A percentile compares a stretch with the other conserved stretches of the same genome.
These are phyloP conservation scores for Tyrophagus putrescentiae DNA, from an alignment of 1,140 invertebrate genomes.

Conservation along the genomic window DNA sequence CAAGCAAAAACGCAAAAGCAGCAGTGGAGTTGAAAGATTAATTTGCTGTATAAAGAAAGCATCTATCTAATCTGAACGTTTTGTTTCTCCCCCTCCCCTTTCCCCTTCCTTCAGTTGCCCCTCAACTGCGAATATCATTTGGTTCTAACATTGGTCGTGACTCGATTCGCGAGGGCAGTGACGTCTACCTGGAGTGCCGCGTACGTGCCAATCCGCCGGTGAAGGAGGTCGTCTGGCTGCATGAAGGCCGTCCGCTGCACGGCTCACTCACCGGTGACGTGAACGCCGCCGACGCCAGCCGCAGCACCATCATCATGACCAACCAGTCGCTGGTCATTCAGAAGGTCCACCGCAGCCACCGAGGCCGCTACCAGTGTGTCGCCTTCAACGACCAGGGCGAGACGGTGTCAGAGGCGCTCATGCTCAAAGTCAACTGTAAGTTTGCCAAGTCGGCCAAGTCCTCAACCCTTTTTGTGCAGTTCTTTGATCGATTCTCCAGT, in stretches of 20 bases:
- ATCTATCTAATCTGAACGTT: neutral
- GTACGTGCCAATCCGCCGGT: slow-evolving; percentile 70
- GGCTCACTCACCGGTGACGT: slow-evolving; percentile 49
- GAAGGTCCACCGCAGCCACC: slow-evolving; percentile 28
- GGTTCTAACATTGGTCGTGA: slow-evolving; percentile 17
- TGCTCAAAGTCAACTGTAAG: slow-evolving; percentile 75
- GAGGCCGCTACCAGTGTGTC: slow-evolving; percentile 56
- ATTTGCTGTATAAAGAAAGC: too few species aligned
- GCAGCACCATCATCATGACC: slow-evolving; percentile 61
- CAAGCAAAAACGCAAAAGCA: too few species aligned
- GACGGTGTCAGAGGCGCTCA: slow-evolving; percentile 60
- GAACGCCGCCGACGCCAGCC: slow-evolving; percentile 54
- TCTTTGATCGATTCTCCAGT: neutral
- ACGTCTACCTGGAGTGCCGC: slow-evolving; percentile 75
- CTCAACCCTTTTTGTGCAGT: neutral
- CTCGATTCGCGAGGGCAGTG: slow-evolving; percentile 42
- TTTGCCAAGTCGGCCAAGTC: slow-evolving; percentile 31
- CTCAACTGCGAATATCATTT: slow-evolving; percentile 20
- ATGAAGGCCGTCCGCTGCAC: slow-evolving; percentile 40
- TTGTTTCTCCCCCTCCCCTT: neutral
- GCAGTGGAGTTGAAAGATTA: too few species aligned
- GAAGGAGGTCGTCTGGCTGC: slow-evolving; percentile 58
- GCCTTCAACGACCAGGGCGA: slow-evolving; percentile 75
- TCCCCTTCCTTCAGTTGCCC: slow-evolving; percentile 20
- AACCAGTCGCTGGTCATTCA: slow-evolving; percentile 46